These are phyloP conservation scores for Lasioglossum pauxillum DNA, from an alignment of 2,888 invertebrate genomes.

Conservation along the genomic window DNA sequence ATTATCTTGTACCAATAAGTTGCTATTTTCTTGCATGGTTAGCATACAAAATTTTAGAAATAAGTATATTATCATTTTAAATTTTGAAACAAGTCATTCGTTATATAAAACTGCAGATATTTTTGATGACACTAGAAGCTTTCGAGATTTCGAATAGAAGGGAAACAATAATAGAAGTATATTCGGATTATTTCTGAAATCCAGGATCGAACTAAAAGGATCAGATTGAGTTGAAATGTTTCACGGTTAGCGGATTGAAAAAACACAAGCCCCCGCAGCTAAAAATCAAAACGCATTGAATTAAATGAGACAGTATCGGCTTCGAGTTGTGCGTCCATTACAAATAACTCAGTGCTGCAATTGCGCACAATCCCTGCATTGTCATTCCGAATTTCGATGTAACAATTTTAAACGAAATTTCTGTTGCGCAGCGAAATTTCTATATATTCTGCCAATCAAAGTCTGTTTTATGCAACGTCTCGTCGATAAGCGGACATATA, in stretches of 20 bases:
- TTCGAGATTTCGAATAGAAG: too few species aligned
- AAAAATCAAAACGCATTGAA: background rate
- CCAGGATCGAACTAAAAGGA: background rate
- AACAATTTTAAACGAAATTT: background rate
- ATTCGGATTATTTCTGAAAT: background rate
- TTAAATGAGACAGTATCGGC: constrained; percentile 3
- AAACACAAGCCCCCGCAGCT: background rate
- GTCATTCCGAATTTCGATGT: background rate
- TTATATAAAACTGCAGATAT: too few species aligned
- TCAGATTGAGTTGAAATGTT: too few species aligned
- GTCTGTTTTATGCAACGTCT: background rate
- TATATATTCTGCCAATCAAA: constrained; percentile 2
- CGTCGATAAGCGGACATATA: background rate
- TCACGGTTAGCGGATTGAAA: too few species aligned
- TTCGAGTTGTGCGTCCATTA: background rate
- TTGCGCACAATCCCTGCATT: background rate
- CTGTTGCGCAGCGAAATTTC: background rate
- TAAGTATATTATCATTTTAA: too few species aligned
- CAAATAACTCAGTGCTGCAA: constrained; percentile 5
- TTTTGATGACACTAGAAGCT: too few species aligned
- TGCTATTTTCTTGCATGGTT: too few species aligned
- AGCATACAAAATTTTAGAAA: too few species aligned
- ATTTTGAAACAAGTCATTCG: too few species aligned
- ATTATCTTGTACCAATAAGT: too few species aligned
- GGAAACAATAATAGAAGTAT: background rate